Evolutionary conservation across 1,140 invertebrate species (phyloP).

Genomic region (Charaxes varanes): DNA sequence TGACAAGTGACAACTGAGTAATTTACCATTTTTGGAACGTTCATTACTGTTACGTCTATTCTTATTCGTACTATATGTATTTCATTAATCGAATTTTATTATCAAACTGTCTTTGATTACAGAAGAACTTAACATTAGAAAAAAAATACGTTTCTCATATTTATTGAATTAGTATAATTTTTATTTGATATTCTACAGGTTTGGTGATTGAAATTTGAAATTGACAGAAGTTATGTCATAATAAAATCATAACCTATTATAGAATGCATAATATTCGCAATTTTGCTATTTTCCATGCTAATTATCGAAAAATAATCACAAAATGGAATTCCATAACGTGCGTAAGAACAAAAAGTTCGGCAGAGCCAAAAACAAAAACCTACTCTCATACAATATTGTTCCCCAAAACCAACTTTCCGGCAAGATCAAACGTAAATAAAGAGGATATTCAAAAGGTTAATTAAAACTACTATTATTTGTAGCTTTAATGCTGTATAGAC

Average conservation of each 20-base stretch:
- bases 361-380: conserved; percentile 50
- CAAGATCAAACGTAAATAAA: conserved; percentile 50
- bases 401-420: conserved; percentile 74
- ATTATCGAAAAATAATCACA: conserved; percentile 31
- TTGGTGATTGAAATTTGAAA: no score
- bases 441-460: conserved; percentile 66
- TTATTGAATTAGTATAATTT: no score
- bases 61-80: no score
- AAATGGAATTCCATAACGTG: conserved; percentile 36
- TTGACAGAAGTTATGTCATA: conserved; percentile 3
- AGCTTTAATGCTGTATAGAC: no score
- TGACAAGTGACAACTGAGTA: conserved; percentile 4
- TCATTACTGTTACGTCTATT: no score
- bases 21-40: no score
- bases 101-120: no score
- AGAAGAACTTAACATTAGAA: no score
- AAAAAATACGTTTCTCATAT: no score
- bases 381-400: conserved; percentile 75
- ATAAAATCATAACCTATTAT: conserved; percentile 18
- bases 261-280: conserved; percentile 38
- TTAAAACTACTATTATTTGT: no score
- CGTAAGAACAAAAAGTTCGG: conserved; percentile 41
- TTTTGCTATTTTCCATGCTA: conserved; percentile 24
- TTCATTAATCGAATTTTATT: no score
- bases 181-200: no score